These are phyloP conservation scores for Listronotus oregonensis DNA, from an alignment of 1,140 invertebrate genomes.

Conservation along the genomic window DNA sequence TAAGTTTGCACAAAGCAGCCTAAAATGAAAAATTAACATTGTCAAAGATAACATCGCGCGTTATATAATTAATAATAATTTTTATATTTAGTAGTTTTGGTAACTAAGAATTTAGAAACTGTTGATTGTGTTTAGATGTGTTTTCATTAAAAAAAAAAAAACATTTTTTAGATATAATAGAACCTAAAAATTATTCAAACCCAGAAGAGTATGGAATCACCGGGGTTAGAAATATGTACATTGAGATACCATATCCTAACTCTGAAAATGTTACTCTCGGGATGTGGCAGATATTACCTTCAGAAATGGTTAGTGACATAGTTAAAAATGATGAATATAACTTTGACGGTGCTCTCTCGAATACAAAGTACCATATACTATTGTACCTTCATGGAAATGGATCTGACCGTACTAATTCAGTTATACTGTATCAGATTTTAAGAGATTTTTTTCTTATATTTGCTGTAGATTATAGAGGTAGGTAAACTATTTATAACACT, in stretches of 20 bases:
- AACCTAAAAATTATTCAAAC: slow-evolving; percentile 40
- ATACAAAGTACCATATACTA: slow-evolving; percentile 63
- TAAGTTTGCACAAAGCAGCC: too few relatives aligned
- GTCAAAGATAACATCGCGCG: too few relatives aligned
- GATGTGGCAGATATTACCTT: slow-evolving; percentile 61
- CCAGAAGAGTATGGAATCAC: slow-evolving; percentile 59
- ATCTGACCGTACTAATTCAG: slow-evolving; percentile 73
- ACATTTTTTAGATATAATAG: slow-evolving; percentile 40
- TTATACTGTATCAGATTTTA: slow-evolving; percentile 83
- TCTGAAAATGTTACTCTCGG: slow-evolving; percentile 60
- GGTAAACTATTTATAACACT: not conserved
- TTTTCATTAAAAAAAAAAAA: too few relatives aligned
- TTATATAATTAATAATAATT: too few relatives aligned
- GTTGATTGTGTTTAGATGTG: too few relatives aligned
- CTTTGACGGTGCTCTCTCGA: slow-evolving; percentile 45
- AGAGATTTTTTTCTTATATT: slow-evolving; percentile 82
- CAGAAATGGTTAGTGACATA: slow-evolving; percentile 45
- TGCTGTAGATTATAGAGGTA: slow-evolving; percentile 88
- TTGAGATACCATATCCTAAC: slow-evolving; percentile 63
- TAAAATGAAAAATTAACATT: too few relatives aligned
- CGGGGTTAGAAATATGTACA: slow-evolving; percentile 73
- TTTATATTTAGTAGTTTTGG: too few relatives aligned
- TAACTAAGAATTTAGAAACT: too few relatives aligned
- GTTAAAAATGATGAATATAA: slow-evolving; percentile 45
- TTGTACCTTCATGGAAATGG: slow-evolving; percentile 93